These are phyloP conservation scores for Anguilla rostrata DNA, from an alignment of 2,113 vertebrate genomes.

Conservation along the genomic window DNA sequence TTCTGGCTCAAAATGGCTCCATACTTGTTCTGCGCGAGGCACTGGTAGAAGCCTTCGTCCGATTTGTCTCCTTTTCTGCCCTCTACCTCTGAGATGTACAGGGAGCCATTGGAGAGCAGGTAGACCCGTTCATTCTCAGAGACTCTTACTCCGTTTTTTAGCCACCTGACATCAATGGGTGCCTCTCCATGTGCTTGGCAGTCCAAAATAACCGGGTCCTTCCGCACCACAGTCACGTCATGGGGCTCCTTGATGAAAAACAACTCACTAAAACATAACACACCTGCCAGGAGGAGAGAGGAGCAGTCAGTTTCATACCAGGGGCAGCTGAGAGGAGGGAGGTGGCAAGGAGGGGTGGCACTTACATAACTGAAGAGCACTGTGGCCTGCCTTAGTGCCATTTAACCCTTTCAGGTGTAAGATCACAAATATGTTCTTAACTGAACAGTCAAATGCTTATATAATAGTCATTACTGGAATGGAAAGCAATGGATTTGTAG, in stretches of 20 bases:
- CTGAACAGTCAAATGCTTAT: no score
- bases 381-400: not conserved
- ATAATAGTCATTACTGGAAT: no score
- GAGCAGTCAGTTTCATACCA: not conserved
- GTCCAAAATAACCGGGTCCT: constrained; percentile 79
- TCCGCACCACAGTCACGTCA: constrained; percentile 76
- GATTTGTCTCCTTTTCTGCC: constrained; percentile 74
- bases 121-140: constrained; percentile 77
- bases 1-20: constrained; percentile 95
- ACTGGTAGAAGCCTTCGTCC: constrained; percentile 93
- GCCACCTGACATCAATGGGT: constrained; percentile 85
- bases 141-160: constrained; percentile 83
- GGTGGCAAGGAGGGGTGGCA: not conserved
- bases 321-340: not conserved
- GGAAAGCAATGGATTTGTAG: no score
- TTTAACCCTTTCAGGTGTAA: not conserved
- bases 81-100: constrained; percentile 83
- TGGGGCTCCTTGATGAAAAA: constrained; percentile 89
- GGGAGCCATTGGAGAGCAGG: constrained; percentile 83
- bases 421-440: no score
- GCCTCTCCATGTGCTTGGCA: constrained; percentile 87
- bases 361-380: not conserved
- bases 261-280: constrained; percentile 84
- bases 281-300: constrained; percentile 61
- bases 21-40: constrained; percentile 88